phyloP scores from a whole-genome alignment of 2,113 vertebrate genomes.

The Apteryx mantelli region DNA sequence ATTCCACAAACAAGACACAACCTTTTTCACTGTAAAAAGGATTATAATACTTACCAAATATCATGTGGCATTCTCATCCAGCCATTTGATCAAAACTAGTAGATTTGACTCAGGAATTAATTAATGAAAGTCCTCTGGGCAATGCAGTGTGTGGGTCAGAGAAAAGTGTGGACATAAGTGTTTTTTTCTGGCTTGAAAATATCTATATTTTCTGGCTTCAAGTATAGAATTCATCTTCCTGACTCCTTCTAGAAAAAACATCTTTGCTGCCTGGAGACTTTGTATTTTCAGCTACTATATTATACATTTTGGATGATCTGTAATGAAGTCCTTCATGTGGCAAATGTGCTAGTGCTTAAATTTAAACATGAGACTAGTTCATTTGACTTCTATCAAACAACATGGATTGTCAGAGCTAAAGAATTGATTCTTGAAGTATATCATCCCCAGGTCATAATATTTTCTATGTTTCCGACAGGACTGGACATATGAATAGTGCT shows the following conservation, averaged over 20 bases:
- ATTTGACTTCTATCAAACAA: neutral
- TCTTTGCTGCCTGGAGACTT: neutral
- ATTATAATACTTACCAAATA: neutral
- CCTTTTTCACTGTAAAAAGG: neutral
- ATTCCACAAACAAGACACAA: neutral
- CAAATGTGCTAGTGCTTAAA: neutral
- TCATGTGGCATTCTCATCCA: neutral
- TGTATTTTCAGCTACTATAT: neutral
- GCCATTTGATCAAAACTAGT: neutral
- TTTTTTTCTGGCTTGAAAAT: neutral
- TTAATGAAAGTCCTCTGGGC: neutral
- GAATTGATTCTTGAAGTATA: neutral
- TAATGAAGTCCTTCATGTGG: neutral
- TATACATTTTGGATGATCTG: neutral
- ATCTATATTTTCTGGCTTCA: neutral
- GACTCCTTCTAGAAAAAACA: neutral
- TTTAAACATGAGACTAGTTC: neutral
- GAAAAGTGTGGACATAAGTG: rapidly evolving
- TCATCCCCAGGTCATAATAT: neutral
- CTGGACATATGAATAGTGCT: neutral
- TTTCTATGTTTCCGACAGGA: neutral
- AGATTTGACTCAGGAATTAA: neutral
- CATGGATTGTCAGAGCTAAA: neutral
- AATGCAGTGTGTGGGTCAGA: neutral
- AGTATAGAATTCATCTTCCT: neutral